Base-by-base conservation (phyloP, 2,888 invertebrate genomes). In the Liopterus haemorrhoidalis region DNA sequence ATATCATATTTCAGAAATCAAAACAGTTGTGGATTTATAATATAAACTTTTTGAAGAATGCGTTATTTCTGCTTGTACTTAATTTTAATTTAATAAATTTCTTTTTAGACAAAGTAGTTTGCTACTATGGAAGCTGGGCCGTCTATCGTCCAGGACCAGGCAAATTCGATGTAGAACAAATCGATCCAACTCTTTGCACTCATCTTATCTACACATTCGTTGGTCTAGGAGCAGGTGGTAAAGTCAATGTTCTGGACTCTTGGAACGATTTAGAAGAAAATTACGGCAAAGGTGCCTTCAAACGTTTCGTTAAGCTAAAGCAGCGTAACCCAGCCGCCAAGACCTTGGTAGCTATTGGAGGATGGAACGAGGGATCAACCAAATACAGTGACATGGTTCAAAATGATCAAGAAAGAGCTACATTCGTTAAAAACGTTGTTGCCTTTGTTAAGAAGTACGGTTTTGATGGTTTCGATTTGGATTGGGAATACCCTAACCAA, bases 121-220 rank as follows among this genome's bases (percentile, higher is more conserved):
- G 88, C 56, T 88, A 88, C 64, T 82, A 78, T 53, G 84, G 85
- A 2, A 78, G 81, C 6, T 88, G 88, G 88, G 75, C 87, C 0
- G 75, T 75, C 0, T 85, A 86, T 57, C 74, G 87, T 22, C 63
- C 61, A 0, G 77, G 74, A 0, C 59, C 67, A 35, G 87, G 86
- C 0, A 73, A 78, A 59, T 86, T 81, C 55, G 71, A 76, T 5
- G 76, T 85, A 0, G 70, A 73, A 6, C 56, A 82, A 48, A 80
- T 88, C 27, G 75, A 86, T 55, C 74, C 83, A 0, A 64, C 62
- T 5, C 67, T 84, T 0, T 89, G 88, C 61, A 86, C 87, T 0
- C 87, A 89, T 59, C 43, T 84, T 31, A 74, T 86, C 9, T 90
- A 87, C 59, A 67, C 80, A 0, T 90, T 90, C 59, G 74, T 78